phyloP scores from a whole-genome alignment of 2,797 vertebrate species.

The Phrynocephalus forsythii region DNA sequence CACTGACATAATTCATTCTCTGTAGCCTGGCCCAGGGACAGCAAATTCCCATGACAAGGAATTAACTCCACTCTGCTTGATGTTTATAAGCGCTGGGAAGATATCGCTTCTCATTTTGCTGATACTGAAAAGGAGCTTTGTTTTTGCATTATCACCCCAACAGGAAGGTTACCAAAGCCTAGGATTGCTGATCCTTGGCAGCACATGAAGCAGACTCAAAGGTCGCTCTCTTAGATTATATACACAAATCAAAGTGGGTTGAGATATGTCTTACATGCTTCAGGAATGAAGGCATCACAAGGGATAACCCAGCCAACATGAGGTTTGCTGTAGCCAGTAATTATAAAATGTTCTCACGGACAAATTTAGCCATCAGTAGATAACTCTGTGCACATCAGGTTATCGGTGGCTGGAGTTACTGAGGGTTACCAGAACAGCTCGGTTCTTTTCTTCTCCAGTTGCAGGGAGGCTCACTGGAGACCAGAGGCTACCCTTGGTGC shows the following conservation, averaged over 20 bases:
- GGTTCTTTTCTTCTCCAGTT: not conserved
- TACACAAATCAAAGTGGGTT: conserved; percentile 57
- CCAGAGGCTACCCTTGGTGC: not conserved
- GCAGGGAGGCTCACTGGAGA: not conserved
- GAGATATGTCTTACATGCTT: conserved; percentile 55
- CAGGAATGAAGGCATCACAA: conserved; percentile 59
- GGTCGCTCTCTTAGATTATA: conserved; percentile 59
- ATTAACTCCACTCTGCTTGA: conserved; percentile 75
- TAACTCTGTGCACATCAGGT: conserved; percentile 8
- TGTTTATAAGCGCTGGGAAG: conserved; percentile 51
- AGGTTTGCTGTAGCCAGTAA: conserved; percentile 43
- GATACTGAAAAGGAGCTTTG: conserved; percentile 64
- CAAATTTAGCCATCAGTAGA: conserved; percentile 42
- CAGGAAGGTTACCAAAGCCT: conserved; percentile 55
- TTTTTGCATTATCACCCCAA: conserved; percentile 47
- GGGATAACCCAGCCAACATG: conserved; percentile 50
- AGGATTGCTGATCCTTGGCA: conserved; percentile 59
- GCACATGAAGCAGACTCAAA: conserved; percentile 52
- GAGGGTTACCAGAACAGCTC: conserved; percentile 1
- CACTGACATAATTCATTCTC: conserved; percentile 86
- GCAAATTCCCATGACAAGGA: conserved; percentile 76
- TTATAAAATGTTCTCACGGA: conserved; percentile 44
- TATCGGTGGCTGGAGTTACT: not conserved
- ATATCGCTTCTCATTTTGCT: conserved; percentile 60
- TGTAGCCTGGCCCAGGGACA: conserved; percentile 79